Conservation (phyloP, 1,140 invertebrate genomes). For the Drosophila bipectinata region DNA sequence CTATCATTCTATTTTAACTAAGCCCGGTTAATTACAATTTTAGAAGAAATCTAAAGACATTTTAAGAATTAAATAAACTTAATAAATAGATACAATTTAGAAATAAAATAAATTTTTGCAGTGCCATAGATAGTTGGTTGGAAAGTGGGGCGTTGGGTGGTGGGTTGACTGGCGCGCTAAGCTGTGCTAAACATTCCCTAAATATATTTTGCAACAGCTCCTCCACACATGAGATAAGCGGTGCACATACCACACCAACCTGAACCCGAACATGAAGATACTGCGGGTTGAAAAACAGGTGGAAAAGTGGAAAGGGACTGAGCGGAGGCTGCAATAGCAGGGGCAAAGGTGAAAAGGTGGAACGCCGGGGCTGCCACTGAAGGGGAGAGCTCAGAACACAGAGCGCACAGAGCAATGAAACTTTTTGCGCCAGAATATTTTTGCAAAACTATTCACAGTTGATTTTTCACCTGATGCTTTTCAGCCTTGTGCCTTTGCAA, state of each 20-base stretch:
- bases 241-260: conserved; percentile 55
- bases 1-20: background rate
- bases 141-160: conserved; percentile 11
- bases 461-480: conserved; percentile 82
- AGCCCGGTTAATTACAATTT: background rate
- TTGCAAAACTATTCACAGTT: conserved; percentile 80
- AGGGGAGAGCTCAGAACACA: background rate
- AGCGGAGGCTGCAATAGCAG: conserved; percentile 1
- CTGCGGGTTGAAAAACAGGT: conserved; percentile 1
- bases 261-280: conserved; percentile 48
- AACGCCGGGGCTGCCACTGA: background rate
- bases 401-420: conserved; percentile 64
- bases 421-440: conserved; percentile 80
- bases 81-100: background rate
- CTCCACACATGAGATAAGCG: conserved; percentile 67
- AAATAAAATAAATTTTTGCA: background rate
- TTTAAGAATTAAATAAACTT: background rate
- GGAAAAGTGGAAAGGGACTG: conserved; percentile 4
- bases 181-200: conserved; percentile 81
- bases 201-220: conserved; percentile 80
- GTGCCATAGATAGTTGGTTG: background rate
- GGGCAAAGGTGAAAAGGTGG: conserved; percentile 16
- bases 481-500: conserved; percentile 31
- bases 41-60: background rate
- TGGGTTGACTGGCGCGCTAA: conserved; percentile 61